Evolutionary conservation across 2,888 invertebrate genomes (phyloP).

Genomic region (Nasonovia ribisnigri): DNA sequence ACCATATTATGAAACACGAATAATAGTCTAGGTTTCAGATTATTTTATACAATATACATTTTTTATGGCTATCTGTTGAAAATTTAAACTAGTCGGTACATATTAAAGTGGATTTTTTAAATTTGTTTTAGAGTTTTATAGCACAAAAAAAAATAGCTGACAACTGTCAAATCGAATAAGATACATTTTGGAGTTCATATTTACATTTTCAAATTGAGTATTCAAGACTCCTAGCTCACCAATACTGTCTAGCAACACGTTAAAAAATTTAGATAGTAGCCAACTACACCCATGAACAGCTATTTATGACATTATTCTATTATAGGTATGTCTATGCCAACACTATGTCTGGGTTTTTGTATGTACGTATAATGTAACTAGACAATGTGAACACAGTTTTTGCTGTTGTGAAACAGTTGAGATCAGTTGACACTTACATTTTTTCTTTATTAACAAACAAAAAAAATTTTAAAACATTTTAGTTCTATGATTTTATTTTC

Average conservation of each 20-base stretch:
- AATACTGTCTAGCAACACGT: too few species aligned
- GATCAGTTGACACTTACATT: not conserved
- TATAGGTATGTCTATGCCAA: not conserved
- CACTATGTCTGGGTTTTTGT: not conserved
- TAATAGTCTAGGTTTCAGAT: not conserved
- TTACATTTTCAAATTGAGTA: not conserved
- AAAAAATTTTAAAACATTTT: not conserved
- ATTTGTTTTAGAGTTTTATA: too few species aligned
- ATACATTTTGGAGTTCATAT: not conserved
- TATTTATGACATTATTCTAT: not conserved
- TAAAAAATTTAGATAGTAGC: too few species aligned
- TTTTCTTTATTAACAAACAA: not conserved
- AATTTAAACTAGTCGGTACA: not conserved
- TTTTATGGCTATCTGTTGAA: not conserved
- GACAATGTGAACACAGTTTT: not conserved
- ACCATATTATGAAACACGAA: not conserved
- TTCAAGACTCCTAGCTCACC: not conserved
- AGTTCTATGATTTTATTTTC: conserved; percentile 5
- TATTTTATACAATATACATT: not conserved
- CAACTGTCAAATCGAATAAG: not conserved
- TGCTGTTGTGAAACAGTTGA: not conserved
- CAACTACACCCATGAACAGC: not conserved
- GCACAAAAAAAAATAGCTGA: not conserved
- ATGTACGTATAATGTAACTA: not conserved
- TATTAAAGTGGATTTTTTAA: not conserved